These are phyloP conservation scores for Melolontha melolontha DNA, from an alignment of 2,888 invertebrate genomes.

Conservation along the genomic window DNA sequence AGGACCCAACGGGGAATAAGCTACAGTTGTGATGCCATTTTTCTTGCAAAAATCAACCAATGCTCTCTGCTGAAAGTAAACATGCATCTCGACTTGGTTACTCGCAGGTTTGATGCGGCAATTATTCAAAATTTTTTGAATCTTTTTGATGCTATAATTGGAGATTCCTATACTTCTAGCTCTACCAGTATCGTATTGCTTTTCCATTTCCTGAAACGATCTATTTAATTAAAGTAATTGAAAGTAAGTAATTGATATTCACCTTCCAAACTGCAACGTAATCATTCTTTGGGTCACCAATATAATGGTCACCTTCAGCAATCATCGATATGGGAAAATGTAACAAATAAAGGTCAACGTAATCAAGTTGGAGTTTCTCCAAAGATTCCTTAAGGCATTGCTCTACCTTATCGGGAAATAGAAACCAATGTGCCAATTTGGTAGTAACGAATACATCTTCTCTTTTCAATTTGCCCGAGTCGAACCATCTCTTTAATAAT, in stretches of 20 bases:
- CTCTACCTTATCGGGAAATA: conserved; percentile 69
- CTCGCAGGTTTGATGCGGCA: conserved; percentile 72
- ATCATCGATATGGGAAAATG: conserved; percentile 78
- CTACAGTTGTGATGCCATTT: conserved; percentile 65
- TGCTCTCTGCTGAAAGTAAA: conserved; percentile 67
- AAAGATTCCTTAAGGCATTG: conserved; percentile 74
- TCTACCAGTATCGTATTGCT: conserved; percentile 29
- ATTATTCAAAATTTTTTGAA: conserved; percentile 71
- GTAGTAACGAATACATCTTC: conserved; percentile 84
- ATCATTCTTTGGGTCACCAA: conserved; percentile 73
- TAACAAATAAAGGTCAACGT: conserved; percentile 82
- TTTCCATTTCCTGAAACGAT: conserved; percentile 57
- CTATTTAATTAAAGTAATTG: conserved; percentile 64
- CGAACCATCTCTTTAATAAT: conserved; percentile 75
- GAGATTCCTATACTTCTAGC: conserved; percentile 84
- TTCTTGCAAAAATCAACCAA: conserved; percentile 62
- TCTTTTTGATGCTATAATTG: conserved; percentile 80
- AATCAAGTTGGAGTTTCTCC: conserved; percentile 75
- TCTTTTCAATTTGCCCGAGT: conserved; percentile 72
- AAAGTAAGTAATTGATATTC: conserved; percentile 43
- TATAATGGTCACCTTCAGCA: conserved; percentile 73
- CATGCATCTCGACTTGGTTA: conserved; percentile 73
- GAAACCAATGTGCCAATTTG: conserved; percentile 76
- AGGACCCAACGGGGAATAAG: conserved; percentile 68
- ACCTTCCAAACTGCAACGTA: conserved; percentile 79